A percentile compares a stretch with the other conserved stretches of the same genome.
phyloP scores from a whole-genome alignment of 1,140 invertebrate species.

The Drosophila rufa region DNA sequence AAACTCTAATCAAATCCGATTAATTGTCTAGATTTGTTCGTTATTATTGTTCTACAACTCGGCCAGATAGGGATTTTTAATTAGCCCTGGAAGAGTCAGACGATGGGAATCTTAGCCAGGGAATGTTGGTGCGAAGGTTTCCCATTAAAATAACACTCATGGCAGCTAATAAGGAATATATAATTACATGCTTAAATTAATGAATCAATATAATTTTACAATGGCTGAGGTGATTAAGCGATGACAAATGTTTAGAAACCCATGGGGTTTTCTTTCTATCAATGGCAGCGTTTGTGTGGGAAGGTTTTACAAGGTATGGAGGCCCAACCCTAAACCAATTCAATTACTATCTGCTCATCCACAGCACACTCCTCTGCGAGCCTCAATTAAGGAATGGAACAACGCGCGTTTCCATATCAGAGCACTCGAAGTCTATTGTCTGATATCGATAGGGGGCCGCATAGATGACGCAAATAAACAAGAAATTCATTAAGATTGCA shows the following conservation, averaged over 20 bases:
- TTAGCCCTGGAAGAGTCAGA: constrained; percentile 2
- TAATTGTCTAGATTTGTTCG: constrained; percentile 29
- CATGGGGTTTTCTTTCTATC: neutral
- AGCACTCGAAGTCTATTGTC: constrained; percentile 34
- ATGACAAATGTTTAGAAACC: constrained; percentile 38
- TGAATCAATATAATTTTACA: constrained; percentile 20
- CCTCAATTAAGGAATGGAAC: constrained; percentile 29
- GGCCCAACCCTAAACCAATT: constrained; percentile 21
- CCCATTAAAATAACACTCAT: constrained; percentile 16
- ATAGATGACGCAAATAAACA: constrained; percentile 57
- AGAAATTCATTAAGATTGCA: constrained; percentile 52
- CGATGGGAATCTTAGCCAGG: constrained; percentile 9
- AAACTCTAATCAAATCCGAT: constrained; percentile 43
- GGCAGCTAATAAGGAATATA: constrained; percentile 14
- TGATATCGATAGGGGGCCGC: constrained; percentile 46
- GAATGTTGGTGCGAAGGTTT: constrained; percentile 21
- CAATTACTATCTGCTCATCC: constrained; percentile 41
- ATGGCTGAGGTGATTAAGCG: constrained; percentile 27
- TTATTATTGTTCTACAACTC: constrained; percentile 11
- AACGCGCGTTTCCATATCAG: constrained; percentile 28
- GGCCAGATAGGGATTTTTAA: constrained; percentile 8
- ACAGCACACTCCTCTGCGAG: constrained; percentile 7
- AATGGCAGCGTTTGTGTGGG: constrained; percentile 36
- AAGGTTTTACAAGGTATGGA: constrained; percentile 17
- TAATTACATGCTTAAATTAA: constrained; percentile 26